A percentile compares a stretch with the other conserved stretches of the same genome.
Conservation (phyloP, 2,797 vertebrate genomes). For the Falco naumanni region DNA sequence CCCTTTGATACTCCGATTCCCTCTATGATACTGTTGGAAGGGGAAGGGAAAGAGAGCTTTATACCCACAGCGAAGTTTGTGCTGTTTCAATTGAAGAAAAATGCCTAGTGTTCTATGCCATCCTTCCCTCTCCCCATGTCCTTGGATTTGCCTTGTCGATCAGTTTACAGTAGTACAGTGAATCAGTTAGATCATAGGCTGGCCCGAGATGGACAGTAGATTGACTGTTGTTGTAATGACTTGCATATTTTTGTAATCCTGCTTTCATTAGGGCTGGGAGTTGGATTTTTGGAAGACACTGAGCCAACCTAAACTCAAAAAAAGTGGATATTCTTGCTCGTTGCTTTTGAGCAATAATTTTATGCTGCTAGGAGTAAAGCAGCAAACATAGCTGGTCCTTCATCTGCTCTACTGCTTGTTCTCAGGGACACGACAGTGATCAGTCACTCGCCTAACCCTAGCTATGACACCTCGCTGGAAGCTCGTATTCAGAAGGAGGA, state of each 20-base stretch:
- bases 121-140: not conserved
- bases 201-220: not conserved
- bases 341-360: not conserved
- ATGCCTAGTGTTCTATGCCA: not conserved
- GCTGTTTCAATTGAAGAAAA: not conserved
- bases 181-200: not conserved
- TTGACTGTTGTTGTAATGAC: not conserved
- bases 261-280: not conserved
- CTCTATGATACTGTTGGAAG: not conserved
- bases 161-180: not conserved
- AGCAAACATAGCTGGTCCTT: not conserved
- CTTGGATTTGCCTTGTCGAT: not conserved
- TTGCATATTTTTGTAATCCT: not conserved
- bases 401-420: not conserved
- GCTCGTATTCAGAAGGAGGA: constrained; percentile 98
- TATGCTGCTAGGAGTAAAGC: not conserved
- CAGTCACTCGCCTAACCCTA: constrained; percentile 91
- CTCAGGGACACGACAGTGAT: constrained; percentile 89
- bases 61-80: not conserved
- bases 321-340: not conserved
- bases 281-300: not conserved
- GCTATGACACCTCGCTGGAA: constrained; percentile 94
- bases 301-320: not conserved
- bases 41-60: not conserved
- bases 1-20: not conserved